Evolutionary conservation across 2,888 invertebrate species (phyloP), one percentile per base, ranked within the genome.

Genomic region (Chelonus formosanus): DNA sequence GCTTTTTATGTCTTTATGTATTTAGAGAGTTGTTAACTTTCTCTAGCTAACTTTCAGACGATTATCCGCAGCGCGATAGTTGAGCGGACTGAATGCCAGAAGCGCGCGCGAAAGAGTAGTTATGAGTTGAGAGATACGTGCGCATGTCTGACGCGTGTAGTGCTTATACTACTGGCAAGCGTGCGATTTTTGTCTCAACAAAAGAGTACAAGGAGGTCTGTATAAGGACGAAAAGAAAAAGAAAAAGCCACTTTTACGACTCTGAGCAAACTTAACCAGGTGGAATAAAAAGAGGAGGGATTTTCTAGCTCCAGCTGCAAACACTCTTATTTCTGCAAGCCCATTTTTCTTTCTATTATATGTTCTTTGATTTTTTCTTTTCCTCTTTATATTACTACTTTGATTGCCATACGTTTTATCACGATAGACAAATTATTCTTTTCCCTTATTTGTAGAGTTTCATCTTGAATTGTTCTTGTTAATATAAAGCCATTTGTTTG

Each of bases 111-210:
- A 56, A 74, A 77, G 72, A 71, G 53, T 60, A 63, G 62, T 64
- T 62, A 70, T 68, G 66, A 65, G 65, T 34, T 31, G 32, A 52
- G 20, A 20, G 20, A 20, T 20, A 20, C 20, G 20, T 68, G 79
- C 78, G 79, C 78, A 78, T 78, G 79, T 75, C 79, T 73, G 77
- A 75, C 77, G 77, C 69, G 67, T 71, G 65, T 70, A 65, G 70
- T 53, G 69, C 48, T 57, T 73, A 66, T 71, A 75, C 77, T 73
- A 77, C 78, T 74, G 71, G 35, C 57, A 45, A 4, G 54, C 43
- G n/a, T 36, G 35, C 10, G 54, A 61, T 61, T 50, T 61, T 61
- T 32, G 44, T 43, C 43, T 34, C 52, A 20, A 35, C 60, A 64
- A 53, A 44, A 32, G 57, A 36, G 45, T n/a, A 59, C 44, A 54